Evolutionary conservation across 2,113 vertebrate genomes (phyloP).

Genomic region (Odontophorus gujanensis): DNA sequence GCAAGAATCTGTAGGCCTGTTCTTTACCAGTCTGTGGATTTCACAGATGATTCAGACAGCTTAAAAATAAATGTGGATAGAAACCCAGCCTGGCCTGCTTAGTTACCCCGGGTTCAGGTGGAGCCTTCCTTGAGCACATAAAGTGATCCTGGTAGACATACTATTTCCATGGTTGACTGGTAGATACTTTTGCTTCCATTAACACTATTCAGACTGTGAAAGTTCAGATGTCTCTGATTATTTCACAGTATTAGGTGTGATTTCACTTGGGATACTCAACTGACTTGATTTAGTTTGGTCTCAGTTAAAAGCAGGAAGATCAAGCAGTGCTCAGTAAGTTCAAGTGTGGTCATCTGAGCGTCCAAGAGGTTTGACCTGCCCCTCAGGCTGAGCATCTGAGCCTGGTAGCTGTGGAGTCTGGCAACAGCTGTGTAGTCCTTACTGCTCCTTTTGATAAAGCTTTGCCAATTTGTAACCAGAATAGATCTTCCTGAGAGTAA

Average conservation of each 20-base stretch:
- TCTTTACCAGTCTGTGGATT: neutral
- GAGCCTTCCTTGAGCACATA: neutral
- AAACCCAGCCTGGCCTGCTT: neutral
- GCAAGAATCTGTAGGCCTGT: neutral
- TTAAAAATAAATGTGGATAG: neutral
- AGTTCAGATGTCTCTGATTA: neutral
- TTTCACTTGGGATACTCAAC: neutral
- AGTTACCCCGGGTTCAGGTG: neutral
- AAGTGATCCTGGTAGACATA: neutral
- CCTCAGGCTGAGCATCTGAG: fast-evolving
- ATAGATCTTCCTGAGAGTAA: neutral
- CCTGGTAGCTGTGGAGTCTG: neutral
- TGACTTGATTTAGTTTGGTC: neutral
- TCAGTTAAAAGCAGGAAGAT: neutral
- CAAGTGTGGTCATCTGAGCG: neutral
- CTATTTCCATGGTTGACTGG: neutral
- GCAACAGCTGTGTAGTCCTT: neutral
- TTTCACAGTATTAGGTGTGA: neutral
- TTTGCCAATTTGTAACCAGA: neutral
- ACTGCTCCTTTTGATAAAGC: neutral
- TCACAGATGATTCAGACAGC: neutral
- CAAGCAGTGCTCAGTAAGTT: neutral
- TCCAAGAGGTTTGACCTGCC: neutral
- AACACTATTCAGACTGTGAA: neutral
- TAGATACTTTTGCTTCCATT: neutral